Evolutionary conservation across 2,888 invertebrate species (phyloP).

Genomic region (Lasioglossum figueresi): DNA sequence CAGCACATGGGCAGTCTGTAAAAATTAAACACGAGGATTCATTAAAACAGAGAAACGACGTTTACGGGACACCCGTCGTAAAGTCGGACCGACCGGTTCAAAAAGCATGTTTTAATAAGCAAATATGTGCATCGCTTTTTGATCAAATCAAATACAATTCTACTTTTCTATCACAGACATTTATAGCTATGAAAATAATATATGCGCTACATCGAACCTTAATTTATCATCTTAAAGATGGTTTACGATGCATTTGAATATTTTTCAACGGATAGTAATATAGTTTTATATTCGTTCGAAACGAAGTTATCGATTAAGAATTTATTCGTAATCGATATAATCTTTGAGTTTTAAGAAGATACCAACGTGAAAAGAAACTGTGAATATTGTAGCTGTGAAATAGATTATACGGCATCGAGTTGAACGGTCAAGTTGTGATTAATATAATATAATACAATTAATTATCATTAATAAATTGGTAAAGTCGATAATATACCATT

Average conservation of each 20-base stretch:
- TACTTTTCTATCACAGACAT: background rate
- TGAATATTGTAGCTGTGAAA: background rate
- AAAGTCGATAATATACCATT: conserved; percentile 86
- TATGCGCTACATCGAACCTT: background rate
- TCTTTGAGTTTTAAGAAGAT: background rate
- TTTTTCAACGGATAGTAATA: no score
- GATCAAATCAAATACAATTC: background rate
- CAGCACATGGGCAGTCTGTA: conserved; percentile 89
- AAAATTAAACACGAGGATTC: conserved; percentile 52
- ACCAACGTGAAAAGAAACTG: background rate
- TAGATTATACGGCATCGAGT: background rate
- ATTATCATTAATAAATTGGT: background rate
- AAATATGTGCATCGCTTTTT: background rate
- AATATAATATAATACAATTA: background rate
- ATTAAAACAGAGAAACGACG: background rate
- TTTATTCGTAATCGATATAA: background rate
- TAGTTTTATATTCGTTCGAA: background rate
- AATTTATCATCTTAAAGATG: background rate
- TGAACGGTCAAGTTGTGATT: background rate
- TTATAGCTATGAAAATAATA: background rate
- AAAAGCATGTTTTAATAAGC: background rate
- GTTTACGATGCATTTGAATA: background rate
- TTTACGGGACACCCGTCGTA: background rate
- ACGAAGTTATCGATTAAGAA: background rate
- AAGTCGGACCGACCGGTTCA: background rate